Evolutionary conservation across 1,140 invertebrate genomes (phyloP), one percentile per base, ranked within the genome.

Genomic region (Micrasema minimum): DNA sequence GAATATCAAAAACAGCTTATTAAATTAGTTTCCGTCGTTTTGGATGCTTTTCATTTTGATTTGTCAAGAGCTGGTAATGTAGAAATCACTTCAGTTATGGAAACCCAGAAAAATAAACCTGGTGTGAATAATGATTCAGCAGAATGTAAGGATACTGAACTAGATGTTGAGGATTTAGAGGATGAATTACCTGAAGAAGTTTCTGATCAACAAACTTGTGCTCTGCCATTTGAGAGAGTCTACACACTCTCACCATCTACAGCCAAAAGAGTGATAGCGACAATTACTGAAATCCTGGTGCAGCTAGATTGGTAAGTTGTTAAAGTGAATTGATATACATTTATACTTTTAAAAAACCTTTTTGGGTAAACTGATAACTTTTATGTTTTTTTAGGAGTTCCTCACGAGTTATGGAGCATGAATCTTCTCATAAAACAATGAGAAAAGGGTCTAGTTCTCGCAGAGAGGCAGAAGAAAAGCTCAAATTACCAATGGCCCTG

Each of bases 31-130:
- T 90, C 95, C 0, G 88, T 87, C 1, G 91, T 99, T 62, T 82
- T 99, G 26, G 93, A 98, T 81, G 89, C 91, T 1, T 99, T 98
- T 78, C 96, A 99, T 83, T 99, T 93, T 82, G 93, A 98, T 86
- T 81, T 98, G 26, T 89, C 87, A 0, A 89, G 90, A 78, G 86
- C 85, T 0, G 81, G 86, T 14, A 18, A 46, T 59, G 23, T 59
- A 31, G 59, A 64, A 48, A 26, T 37, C 1, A 5, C 43, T n/a
- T 23, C 20, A 16, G 59, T 45, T 14, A 46, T 64, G 23, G 59
- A 64, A 41, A 35, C 14, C 1, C 37, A 38, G 22, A 59, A 45
- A 46, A 78, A 79, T 26, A 77, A 78, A 57, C 67, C 78, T 37
- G 77, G 80, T 65, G 66, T 31, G 7, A 31, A 23, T 59, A 43